These are phyloP conservation scores for Aphyosemion australe DNA, from an alignment of 2,113 vertebrate genomes.

Conservation along the genomic window DNA sequence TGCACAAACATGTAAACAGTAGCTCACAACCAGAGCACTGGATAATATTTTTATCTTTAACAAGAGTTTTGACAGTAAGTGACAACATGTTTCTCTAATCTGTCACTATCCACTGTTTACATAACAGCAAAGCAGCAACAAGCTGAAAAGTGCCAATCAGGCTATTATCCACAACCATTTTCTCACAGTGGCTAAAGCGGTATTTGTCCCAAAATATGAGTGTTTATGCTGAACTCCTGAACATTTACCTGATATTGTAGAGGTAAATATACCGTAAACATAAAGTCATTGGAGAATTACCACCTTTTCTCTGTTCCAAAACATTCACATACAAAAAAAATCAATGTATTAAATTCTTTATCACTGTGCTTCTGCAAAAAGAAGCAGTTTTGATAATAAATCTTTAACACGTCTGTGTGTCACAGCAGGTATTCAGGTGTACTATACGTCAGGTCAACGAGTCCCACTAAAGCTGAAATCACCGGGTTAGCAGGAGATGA, in stretches of 20 bases:
- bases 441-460: slow-evolving; percentile 11
- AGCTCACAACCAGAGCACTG: not conserved
- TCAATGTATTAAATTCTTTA: not conserved
- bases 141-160: slow-evolving; percentile 23
- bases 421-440: slow-evolving; percentile 25
- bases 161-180: slow-evolving; percentile 24
- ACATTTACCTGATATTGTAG: slow-evolving; percentile 2
- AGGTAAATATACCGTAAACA: not conserved
- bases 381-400: slow-evolving; percentile 16
- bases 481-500: slow-evolving; percentile 42
- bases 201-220: slow-evolving; percentile 1
- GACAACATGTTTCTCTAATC: slow-evolving; percentile 19
- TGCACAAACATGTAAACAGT: slow-evolving; percentile 9
- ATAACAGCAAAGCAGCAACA: slow-evolving; percentile 26
- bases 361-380: not conserved
- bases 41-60: slow-evolving; percentile 12
- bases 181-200: slow-evolving; percentile 9
- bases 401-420: slow-evolving; percentile 10
- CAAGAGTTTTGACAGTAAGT: slow-evolving; percentile 17
- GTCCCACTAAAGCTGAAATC: slow-evolving; percentile 33
- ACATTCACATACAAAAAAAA: not conserved
- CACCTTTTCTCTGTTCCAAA: not conserved
- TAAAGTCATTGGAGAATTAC: not conserved
- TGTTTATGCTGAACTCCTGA: not conserved
- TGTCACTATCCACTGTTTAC: slow-evolving; percentile 35